phyloP scores from a whole-genome alignment of 2,888 invertebrate genomes.

The Linnaemya vulpina region DNA sequence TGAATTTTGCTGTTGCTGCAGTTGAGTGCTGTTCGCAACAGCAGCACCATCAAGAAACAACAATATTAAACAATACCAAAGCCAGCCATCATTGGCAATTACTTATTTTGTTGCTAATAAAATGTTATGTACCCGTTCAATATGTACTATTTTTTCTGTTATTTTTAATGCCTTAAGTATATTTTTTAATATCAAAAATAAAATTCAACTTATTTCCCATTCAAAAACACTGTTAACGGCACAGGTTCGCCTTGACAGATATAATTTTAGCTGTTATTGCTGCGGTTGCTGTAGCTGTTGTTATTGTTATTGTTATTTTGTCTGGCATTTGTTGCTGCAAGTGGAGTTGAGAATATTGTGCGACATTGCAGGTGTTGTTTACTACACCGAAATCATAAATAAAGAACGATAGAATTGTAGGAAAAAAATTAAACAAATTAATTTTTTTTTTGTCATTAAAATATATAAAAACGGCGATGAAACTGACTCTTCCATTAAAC shows the following conservation, averaged over 20 bases:
- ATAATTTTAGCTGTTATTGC: constrained; percentile 40
- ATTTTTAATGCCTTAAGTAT: constrained; percentile 24
- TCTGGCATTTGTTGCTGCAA: constrained; percentile 52
- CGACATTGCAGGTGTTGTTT: constrained; percentile 68
- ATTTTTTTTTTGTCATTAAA: constrained; percentile 46
- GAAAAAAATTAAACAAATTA: constrained; percentile 40
- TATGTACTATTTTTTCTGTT: constrained; percentile 23
- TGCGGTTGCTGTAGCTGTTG: constrained; percentile 12
- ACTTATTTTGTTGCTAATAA: constrained; percentile 65
- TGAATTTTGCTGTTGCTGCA: constrained; percentile 38
- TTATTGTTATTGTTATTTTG: constrained; percentile 36
- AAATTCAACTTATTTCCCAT: constrained; percentile 33
- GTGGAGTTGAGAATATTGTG: constrained; percentile 50
- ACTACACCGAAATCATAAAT: background rate
- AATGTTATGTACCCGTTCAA: constrained; percentile 55
- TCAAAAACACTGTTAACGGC: constrained; percentile 10
- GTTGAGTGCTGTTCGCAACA: background rate
- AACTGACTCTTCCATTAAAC: background rate
- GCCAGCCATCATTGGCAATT: constrained; percentile 59
- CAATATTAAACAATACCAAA: constrained; percentile 51
- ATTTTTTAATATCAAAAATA: constrained; percentile 35
- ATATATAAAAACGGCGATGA: constrained; percentile 14
- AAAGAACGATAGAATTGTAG: constrained; percentile 4
- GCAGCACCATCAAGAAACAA: constrained; percentile 21
- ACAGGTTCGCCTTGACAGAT: constrained; percentile 67